A percentile compares a stretch with the other conserved stretches of the same genome.
Conservation (phyloP, 2,797 vertebrate species). For the Sebastes alutus region DNA sequence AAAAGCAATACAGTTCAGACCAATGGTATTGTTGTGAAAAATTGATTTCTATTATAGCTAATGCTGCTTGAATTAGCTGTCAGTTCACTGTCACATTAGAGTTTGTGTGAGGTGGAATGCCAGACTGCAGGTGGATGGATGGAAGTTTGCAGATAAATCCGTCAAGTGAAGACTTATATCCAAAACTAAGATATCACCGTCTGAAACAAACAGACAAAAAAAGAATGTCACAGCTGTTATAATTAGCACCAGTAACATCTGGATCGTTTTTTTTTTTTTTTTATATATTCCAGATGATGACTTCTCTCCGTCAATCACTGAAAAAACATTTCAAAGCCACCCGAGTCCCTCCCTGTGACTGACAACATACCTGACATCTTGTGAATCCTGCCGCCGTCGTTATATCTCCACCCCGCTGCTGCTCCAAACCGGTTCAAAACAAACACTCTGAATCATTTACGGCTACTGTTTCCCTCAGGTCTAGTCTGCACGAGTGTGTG, state of each 20-base stretch:
- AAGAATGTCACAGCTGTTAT: background rate
- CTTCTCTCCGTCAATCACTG: background rate
- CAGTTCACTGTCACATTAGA: slow-evolving; percentile 35
- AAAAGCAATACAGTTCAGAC: slow-evolving; percentile 3
- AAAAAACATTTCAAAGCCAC: background rate
- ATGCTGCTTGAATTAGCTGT: slow-evolving; percentile 51
- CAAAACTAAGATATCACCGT: slow-evolving; percentile 5
- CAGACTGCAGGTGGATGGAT: background rate
- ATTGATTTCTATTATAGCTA: background rate
- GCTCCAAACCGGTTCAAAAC: slow-evolving; percentile 26
- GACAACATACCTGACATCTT: background rate
- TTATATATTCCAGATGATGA: background rate
- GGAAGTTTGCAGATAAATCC: background rate
- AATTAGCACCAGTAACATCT: slow-evolving; percentile 17
- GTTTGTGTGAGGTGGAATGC: slow-evolving; percentile 25
- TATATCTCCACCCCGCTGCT: slow-evolving; percentile 8
- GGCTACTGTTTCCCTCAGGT: slow-evolving; percentile 27
- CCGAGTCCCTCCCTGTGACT: background rate
- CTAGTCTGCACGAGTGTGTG: background rate
- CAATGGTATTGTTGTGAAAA: background rate
- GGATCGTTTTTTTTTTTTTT: background rate
- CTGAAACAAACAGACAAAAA: background rate
- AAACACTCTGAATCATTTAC: slow-evolving; percentile 9
- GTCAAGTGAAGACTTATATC: background rate
- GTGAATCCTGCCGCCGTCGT: background rate